phyloP scores from a whole-genome alignment of 37 sponge, comb jelly and placozoan species.

The Corticium candelabrum region DNA sequence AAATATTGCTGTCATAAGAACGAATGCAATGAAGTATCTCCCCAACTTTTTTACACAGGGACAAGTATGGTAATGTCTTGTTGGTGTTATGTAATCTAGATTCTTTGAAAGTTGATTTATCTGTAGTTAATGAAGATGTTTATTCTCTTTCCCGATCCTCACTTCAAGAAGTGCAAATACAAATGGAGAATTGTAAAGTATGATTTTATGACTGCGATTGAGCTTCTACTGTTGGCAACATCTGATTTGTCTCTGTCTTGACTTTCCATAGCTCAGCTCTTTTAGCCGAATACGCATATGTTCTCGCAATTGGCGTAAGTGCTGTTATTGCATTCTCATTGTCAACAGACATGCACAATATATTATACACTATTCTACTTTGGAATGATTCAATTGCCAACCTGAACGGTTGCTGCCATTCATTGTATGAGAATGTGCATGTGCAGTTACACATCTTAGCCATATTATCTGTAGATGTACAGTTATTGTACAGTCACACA shows the following conservation, averaged over 20 bases:
- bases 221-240: no score
- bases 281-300: slow-evolving; percentile 89
- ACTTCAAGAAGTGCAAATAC: slow-evolving; percentile 95
- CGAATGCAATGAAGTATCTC: slow-evolving; percentile 97
- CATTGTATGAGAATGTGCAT: no score
- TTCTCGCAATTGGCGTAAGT: slow-evolving; percentile 43
- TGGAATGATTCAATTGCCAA: no score
- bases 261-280: slow-evolving; percentile 29
- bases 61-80: no score
- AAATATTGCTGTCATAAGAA: slow-evolving; percentile 80
- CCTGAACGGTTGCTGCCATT: no score
- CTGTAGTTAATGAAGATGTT: slow-evolving; percentile 71
- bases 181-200: slow-evolving; percentile 81
- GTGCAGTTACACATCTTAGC: no score
- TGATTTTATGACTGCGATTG: not conserved
- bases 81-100: not conserved
- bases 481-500: no score
- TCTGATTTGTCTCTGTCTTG: no score
- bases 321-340: no score
- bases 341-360: not conserved
- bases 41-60: slow-evolving; percentile 89
- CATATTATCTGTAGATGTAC: no score
- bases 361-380: no score
- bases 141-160: slow-evolving; percentile 96
- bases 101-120: not conserved